Percentiles rank a stretch among this genome's conserved stretches.
Conservation (phyloP, 2,797 vertebrate species). For the Knipowitschia caucasica region DNA sequence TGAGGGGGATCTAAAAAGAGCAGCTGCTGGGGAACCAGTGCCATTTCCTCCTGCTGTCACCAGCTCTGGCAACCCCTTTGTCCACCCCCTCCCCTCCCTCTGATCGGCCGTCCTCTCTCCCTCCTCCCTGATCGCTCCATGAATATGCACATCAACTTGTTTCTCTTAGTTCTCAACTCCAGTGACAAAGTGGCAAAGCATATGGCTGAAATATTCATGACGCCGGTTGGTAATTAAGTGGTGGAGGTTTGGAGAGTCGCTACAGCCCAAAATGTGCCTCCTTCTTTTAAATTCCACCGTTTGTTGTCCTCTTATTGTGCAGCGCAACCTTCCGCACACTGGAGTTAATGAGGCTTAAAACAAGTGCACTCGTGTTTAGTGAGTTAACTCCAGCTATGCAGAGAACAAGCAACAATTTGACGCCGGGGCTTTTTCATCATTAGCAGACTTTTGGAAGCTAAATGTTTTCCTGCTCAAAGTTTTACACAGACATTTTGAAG, state of each 20-base stretch:
- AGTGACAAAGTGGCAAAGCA: constrained; percentile 83
- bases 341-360: constrained; percentile 52
- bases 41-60: constrained; percentile 85
- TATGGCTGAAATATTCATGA: constrained; percentile 85
- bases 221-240: constrained; percentile 71
- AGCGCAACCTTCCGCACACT: constrained; percentile 23
- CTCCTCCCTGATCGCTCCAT: constrained; percentile 59
- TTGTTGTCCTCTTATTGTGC: constrained; percentile 51
- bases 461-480: constrained; percentile 8
- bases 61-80: constrained; percentile 69
- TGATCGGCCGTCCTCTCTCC: constrained; percentile 53
- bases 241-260: constrained; percentile 59
- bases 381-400: constrained; percentile 43
- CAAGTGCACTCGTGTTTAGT: constrained; percentile 38
- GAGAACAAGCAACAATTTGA: constrained; percentile 18
- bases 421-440: constrained; percentile 11
- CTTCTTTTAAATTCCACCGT: constrained; percentile 25
- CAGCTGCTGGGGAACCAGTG: constrained; percentile 84
- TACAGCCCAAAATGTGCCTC: constrained; percentile 43
- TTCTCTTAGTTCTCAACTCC: constrained; percentile 80
- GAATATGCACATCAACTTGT: constrained; percentile 82
- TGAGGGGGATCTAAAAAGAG: constrained; percentile 84
- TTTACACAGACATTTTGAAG: constrained; percentile 1
- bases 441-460: not conserved
- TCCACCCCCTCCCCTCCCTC: constrained; percentile 59